Conservation (phyloP, 2,113 vertebrate genomes). For the Climacteris rufus region DNA sequence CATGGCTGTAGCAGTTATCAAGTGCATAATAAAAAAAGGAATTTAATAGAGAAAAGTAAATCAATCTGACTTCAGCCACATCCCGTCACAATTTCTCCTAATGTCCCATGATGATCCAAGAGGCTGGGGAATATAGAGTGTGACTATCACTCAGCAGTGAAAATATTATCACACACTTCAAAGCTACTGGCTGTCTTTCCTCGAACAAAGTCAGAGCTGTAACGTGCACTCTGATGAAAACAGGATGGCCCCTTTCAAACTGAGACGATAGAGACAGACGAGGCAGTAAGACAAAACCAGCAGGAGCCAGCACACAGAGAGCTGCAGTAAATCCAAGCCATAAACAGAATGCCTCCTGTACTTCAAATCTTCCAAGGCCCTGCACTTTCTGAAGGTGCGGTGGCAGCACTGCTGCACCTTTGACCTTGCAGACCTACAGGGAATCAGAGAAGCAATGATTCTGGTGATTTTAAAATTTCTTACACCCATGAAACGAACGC, state of each 20-base stretch:
- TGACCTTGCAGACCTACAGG: not conserved
- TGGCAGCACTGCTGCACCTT: not conserved
- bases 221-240: not conserved
- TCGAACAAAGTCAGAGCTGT: slow-evolving; percentile 24
- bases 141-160: not conserved
- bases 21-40: not conserved
- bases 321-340: slow-evolving; percentile 8
- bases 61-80: not conserved
- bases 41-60: not conserved
- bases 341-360: slow-evolving; percentile 25
- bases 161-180: slow-evolving; percentile 36
- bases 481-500: rapidly evolving
- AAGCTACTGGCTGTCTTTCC: slow-evolving; percentile 21
- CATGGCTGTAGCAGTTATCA: not conserved
- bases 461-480: not conserved
- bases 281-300: slow-evolving; percentile 8
- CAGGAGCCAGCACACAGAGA: not conserved
- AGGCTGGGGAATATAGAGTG: not conserved
- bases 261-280: not conserved
- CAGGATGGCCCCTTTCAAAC: slow-evolving; percentile 10
- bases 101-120: not conserved
- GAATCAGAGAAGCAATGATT: not conserved
- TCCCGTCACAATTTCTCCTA: not conserved
- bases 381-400: rapidly evolving
- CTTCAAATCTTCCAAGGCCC: not conserved